Evolutionary conservation across 1,140 invertebrate genomes (phyloP), one percentile per base, ranked within the genome.

Genomic region (Nixonia krombeini): DNA sequence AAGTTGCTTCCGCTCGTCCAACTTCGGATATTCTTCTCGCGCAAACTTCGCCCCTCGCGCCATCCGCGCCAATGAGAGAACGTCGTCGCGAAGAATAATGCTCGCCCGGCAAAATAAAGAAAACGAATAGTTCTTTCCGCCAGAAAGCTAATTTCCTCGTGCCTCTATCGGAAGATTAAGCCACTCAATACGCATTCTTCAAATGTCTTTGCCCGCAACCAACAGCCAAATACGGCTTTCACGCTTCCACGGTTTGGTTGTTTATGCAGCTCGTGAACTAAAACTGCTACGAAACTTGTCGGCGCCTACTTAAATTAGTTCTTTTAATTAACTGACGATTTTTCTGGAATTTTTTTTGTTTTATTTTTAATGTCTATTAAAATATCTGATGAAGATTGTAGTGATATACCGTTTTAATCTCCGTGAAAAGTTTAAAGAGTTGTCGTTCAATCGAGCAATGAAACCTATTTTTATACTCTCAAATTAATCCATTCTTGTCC

Each of bases 51-150:
- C 31, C 13, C 9, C 31, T 33, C 31, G 31, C 18, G 17, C 6
- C n/a, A 42, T 15, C n/a, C 38, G 40, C 29, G 38, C 38, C 57
- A 51, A 51, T 61, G 23, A 26, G 17, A 37, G 29, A 50, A 42
- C 26, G 21, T 35, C 35, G 37, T 40, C 49, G 33, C 42, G 28
- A 62, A 62, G 42, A 53, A 62, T 62, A 53, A 53, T 62, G 50
- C 35, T 49, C 26, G 25, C 29, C n/a, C 1, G 16, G 16, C 4
- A 29, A 46, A 29, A 29, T 16, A 46, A 46, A 46, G 29, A 46
- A 46, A 46, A 31, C 13, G 29, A 25, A 42, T 42, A 12, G 17
- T 42, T 10, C 18, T 42, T 42, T 23, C 18, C 41, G 2, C 37
- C 1, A n/a, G 15, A 7, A 46, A 61, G 49, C 58, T 53, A 46